Evolutionary conservation across 1,140 invertebrate genomes (phyloP).

Genomic region (Drosophila tani): DNA sequence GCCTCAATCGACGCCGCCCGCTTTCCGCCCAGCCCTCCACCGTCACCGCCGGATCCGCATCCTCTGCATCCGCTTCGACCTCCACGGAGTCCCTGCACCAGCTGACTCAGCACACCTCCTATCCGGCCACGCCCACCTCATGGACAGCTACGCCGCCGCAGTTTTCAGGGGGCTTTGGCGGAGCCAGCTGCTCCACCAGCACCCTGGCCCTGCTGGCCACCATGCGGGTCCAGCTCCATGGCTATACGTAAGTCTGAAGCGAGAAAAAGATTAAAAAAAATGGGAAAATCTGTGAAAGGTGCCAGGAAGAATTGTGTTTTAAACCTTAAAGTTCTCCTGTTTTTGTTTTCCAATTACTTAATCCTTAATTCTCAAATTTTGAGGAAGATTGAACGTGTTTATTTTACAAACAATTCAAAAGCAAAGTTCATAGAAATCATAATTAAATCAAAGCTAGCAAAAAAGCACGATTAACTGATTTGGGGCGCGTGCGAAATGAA

Average conservation of each 20-base stretch:
- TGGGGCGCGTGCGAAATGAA: constrained; percentile 62
- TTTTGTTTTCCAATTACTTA: too few species aligned
- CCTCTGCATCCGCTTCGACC: constrained; percentile 36
- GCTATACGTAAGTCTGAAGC: constrained; percentile 65
- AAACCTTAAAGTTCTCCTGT: too few species aligned
- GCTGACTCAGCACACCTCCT: constrained; percentile 39
- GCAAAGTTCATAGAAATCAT: background rate
- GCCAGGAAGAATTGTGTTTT: too few species aligned
- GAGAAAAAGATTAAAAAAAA: too few species aligned
- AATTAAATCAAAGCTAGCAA: background rate
- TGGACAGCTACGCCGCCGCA: constrained; percentile 65
- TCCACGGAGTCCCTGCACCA: constrained; percentile 70
- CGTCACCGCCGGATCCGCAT: constrained; percentile 13
- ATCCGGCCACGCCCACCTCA: constrained; percentile 71
- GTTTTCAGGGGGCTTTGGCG: constrained; percentile 41
- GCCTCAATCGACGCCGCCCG: constrained; percentile 19
- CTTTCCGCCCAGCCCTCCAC: constrained; percentile 38
- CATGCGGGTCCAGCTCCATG: constrained; percentile 58
- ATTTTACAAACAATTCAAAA: background rate
- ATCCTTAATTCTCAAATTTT: background rate
- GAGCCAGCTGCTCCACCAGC: constrained; percentile 44
- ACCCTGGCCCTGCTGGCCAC: constrained; percentile 52
- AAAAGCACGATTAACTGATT: constrained; percentile 15
- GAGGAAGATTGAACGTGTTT: background rate
- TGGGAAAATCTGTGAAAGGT: too few species aligned